A percentile compares a stretch with the other conserved stretches of the same genome.
These are phyloP conservation scores for Vidua macroura DNA, from an alignment of 2,113 vertebrate species.

Conservation along the genomic window DNA sequence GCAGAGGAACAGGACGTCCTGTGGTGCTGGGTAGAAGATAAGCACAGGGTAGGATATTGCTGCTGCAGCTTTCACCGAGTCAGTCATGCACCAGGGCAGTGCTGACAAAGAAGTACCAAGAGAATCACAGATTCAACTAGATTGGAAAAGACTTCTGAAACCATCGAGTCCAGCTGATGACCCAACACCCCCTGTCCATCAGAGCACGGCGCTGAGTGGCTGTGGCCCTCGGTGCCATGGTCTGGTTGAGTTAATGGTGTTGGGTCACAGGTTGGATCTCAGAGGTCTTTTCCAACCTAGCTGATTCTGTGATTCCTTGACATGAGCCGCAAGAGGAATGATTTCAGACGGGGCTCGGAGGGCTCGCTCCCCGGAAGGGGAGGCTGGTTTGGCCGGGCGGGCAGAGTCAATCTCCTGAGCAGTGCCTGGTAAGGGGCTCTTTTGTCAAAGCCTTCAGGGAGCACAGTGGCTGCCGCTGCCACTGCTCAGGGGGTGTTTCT, in stretches of 20 bases:
- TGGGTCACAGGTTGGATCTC: not conserved
- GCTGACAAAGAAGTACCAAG: not conserved
- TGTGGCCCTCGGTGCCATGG: not conserved
- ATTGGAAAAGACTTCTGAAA: not conserved
- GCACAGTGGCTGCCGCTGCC: fast-evolving
- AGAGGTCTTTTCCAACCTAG: not conserved
- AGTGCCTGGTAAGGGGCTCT: not conserved
- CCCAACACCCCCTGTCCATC: not conserved
- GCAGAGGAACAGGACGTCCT: not conserved
- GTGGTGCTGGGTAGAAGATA: too few relatives aligned
- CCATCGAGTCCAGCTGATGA: not conserved
- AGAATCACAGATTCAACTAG: not conserved
- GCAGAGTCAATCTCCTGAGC: not conserved
- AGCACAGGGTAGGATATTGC: not conserved
- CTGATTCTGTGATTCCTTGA: not conserved
- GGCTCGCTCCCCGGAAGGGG: not conserved
- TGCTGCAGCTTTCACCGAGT: not conserved
- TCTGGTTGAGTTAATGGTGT: too few relatives aligned
- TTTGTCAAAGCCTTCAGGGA: fast-evolving
- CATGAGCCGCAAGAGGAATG: not conserved
- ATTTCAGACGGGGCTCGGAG: not conserved
- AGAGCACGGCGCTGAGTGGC: not conserved
- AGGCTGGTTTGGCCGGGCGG: fast-evolving
- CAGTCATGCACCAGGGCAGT: not conserved
- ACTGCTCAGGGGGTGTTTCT: fast-evolving